Conservation (phyloP, 2,113 vertebrate species). For the Dendropsophus ebraccatus region DNA sequence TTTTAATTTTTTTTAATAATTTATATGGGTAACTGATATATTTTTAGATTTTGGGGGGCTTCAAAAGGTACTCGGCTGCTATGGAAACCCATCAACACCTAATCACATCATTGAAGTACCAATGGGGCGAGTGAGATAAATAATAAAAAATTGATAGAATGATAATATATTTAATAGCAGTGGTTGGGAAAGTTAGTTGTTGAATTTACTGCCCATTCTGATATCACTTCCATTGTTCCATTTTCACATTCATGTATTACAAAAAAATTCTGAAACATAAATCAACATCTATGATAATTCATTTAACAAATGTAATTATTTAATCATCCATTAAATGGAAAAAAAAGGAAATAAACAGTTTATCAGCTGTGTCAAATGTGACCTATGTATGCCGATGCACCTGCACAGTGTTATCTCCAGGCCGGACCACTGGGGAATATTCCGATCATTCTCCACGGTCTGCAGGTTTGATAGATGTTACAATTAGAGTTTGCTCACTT, state of each 20-base stretch:
- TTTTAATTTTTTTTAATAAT: too few relatives aligned
- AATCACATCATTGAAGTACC: too few relatives aligned
- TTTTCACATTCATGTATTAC: neutral
- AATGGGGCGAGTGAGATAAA: too few relatives aligned
- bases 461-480: neutral
- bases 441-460: neutral
- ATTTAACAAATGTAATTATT: neutral
- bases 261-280: neutral
- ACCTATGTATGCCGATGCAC: neutral
- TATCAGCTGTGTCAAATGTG: neutral
- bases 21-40: too few relatives aligned
- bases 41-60: too few relatives aligned
- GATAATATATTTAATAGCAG: too few relatives aligned
- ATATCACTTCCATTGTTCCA: neutral
- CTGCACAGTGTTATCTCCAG: neutral
- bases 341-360: neutral
- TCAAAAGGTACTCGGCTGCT: too few relatives aligned
- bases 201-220: neutral
- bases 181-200: too few relatives aligned
- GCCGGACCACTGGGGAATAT: neutral
- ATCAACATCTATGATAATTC: neutral
- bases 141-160: too few relatives aligned
- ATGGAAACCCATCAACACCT: too few relatives aligned
- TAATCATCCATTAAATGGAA: constrained; percentile 11
- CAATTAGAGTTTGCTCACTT: too few relatives aligned